A percentile compares a stretch with the other conserved stretches of the same genome.
These are phyloP conservation scores for Pelochelys cantorii DNA, from an alignment of 2,797 vertebrate genomes.

Conservation along the genomic window DNA sequence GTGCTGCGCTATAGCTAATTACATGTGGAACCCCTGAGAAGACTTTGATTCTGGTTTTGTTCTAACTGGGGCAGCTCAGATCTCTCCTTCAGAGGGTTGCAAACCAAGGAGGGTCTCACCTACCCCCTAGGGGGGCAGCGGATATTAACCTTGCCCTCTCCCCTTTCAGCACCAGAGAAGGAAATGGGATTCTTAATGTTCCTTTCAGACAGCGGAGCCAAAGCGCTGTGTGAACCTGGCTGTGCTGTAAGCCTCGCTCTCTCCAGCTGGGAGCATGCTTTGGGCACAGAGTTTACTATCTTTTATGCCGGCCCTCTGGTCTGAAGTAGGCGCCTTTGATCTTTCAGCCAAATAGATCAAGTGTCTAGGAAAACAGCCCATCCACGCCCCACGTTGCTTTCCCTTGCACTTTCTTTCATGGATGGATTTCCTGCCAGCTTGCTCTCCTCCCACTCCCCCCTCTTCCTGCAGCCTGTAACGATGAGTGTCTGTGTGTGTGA, in stretches of 20 bases:
- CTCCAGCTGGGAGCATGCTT: background rate
- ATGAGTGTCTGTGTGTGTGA: background rate
- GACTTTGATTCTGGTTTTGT: background rate
- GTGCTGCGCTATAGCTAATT: background rate
- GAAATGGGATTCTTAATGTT: background rate
- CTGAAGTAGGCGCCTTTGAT: background rate
- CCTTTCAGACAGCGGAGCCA: background rate
- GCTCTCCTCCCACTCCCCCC: background rate
- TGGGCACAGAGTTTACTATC: background rate
- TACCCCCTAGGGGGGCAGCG: background rate
- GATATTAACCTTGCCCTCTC: background rate
- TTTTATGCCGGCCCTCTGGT: background rate
- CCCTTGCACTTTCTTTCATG: background rate
- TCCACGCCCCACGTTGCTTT: background rate
- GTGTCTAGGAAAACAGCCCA: background rate
- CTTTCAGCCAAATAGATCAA: background rate
- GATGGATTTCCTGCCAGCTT: background rate
- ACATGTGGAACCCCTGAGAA: rapidly evolving
- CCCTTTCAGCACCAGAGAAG: background rate
- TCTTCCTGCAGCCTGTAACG: background rate
- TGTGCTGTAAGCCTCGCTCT: background rate
- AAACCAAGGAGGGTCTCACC: background rate
- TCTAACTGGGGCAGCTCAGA: background rate
- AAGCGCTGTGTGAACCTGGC: background rate
- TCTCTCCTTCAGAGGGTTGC: background rate